Conservation (phyloP, 2,888 invertebrate species). For the Nymphalis c-album region DNA sequence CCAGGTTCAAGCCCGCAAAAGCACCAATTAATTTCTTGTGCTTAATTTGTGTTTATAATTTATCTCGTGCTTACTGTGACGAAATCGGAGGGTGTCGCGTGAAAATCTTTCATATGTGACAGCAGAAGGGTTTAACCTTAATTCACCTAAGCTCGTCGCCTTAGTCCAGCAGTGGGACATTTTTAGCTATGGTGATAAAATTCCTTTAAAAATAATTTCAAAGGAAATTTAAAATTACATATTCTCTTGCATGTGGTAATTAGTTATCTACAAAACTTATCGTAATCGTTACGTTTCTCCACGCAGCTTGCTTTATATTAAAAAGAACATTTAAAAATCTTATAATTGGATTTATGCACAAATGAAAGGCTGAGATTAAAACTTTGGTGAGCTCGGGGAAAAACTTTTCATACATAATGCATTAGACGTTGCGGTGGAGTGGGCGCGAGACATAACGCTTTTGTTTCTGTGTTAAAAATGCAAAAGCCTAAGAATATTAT, state of each 20-base stretch:
- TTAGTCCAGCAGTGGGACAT: no score
- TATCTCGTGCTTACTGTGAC: no score
- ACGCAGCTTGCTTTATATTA: not conserved
- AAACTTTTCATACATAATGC: conserved; percentile 6
- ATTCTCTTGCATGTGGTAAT: not conserved
- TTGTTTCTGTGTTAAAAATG: conserved; percentile 8
- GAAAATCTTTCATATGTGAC: no score
- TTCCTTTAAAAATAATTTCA: no score
- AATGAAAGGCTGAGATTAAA: conserved; percentile 7
- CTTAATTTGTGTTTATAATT: no score
- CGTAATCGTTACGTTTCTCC: not conserved
- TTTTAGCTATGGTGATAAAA: no score
- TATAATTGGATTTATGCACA: conserved; percentile 1
- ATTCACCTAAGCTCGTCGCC: no score
- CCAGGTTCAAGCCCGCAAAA: no score
- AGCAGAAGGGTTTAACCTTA: no score
- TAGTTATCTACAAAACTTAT: not conserved
- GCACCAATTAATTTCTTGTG: no score
- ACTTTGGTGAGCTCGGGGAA: not conserved
- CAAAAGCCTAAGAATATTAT: conserved; percentile 8
- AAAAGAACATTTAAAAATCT: not conserved
- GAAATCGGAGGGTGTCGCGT: no score
- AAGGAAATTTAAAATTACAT: no score
- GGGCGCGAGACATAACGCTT: not conserved
- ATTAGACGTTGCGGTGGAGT: not conserved